Evolutionary conservation across 2,797 vertebrate genomes (phyloP).

Genomic region (Hafferia zeledoni): DNA sequence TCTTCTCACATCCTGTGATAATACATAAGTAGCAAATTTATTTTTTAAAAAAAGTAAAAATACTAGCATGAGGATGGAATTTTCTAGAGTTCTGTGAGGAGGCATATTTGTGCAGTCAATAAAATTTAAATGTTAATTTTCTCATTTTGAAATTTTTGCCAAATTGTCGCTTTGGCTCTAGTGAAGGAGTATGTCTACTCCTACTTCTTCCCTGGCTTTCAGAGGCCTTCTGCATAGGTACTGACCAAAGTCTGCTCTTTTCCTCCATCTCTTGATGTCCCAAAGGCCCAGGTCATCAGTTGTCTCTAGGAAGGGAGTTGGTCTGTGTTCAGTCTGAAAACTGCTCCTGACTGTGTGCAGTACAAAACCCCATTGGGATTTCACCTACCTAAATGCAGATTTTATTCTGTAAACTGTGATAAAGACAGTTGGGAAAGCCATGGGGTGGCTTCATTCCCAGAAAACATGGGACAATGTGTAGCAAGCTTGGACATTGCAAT

Average conservation of each 20-base stretch:
- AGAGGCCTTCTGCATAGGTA: background rate
- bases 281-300: background rate
- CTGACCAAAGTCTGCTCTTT: background rate
- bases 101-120: background rate
- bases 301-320: background rate
- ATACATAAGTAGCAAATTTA: conserved; percentile 21
- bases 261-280: background rate
- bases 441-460: background rate
- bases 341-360: background rate
- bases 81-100: conserved; percentile 2
- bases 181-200: background rate
- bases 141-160: background rate
- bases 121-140: background rate
- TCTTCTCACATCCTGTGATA: conserved; percentile 33
- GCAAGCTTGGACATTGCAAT: background rate
- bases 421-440: background rate
- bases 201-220: background rate
- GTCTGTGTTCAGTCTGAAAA: background rate
- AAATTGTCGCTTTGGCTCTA: background rate
- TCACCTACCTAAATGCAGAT: background rate
- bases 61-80: background rate
- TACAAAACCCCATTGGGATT: background rate
- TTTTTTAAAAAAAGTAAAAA: background rate
- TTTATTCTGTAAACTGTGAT: background rate
- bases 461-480: background rate